phyloP scores from a whole-genome alignment of 2,113 vertebrate species.

The Boulengeromyrus knoepffleri region DNA sequence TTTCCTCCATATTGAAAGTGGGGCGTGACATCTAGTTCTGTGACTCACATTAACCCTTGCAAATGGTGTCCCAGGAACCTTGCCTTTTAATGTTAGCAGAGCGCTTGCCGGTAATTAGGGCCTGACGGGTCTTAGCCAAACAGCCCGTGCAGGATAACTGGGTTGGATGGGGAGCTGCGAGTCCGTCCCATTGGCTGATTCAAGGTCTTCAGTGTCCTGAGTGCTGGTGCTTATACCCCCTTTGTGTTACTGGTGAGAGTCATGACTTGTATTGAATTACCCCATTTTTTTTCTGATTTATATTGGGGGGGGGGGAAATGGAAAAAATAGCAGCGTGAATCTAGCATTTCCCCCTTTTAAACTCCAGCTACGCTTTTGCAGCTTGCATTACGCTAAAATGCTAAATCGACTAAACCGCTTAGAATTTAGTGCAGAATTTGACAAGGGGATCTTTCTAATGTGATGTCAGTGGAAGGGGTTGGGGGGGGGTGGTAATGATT shows the following conservation, averaged over 20 bases:
- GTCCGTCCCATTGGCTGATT: not conserved
- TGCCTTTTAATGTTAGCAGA: not conserved
- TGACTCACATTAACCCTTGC: not conserved
- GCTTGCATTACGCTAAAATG: not conserved
- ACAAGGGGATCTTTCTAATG: not conserved
- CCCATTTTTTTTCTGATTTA: not conserved
- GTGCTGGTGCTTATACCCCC: not conserved
- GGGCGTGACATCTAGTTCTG: not conserved
- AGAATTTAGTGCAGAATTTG: not conserved
- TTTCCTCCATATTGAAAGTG: not conserved
- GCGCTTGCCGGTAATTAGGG: not conserved
- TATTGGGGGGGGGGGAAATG: not conserved
- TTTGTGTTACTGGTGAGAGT: not conserved
- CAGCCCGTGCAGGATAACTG: not conserved
- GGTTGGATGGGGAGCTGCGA: not conserved
- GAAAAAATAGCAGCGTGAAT: not conserved
- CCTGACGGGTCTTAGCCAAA: not conserved
- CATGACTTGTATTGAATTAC: not conserved
- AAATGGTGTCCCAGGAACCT: not conserved
- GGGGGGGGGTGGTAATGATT: not conserved
- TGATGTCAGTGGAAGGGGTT: not conserved
- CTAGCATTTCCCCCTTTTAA: not conserved
- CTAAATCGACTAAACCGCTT: not conserved
- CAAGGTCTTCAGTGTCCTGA: conserved; percentile 28
- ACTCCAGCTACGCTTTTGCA: not conserved